These are phyloP conservation scores for Schizaphis graminum DNA, from an alignment of 2,888 invertebrate species.

Conservation along the genomic window DNA sequence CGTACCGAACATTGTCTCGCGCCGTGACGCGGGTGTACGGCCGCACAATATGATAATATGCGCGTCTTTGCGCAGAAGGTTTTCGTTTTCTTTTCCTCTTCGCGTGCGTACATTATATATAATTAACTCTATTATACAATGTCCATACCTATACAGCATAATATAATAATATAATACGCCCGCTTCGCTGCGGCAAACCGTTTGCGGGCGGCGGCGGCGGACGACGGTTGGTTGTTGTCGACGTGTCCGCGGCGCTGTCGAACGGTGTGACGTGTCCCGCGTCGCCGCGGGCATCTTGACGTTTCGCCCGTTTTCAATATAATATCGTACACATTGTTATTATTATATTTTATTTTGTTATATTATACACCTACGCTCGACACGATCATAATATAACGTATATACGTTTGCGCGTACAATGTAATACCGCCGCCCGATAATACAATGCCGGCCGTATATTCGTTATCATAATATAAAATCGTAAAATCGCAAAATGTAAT, in stretches of 20 bases:
- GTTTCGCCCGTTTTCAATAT: neutral
- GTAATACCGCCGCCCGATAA: neutral
- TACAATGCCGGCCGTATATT: neutral
- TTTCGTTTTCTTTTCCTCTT: conserved; percentile 6
- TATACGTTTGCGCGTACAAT: neutral
- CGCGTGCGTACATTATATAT: neutral
- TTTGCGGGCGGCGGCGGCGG: conserved; percentile 15
- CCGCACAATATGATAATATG: neutral
- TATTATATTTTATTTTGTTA: neutral
- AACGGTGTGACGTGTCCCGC: neutral
- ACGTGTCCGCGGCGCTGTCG: conserved; percentile 15
- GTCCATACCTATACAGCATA: neutral
- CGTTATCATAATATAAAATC: neutral
- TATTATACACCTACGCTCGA: neutral
- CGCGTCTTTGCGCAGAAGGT: neutral
- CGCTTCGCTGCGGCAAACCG: neutral
- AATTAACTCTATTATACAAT: conserved; percentile 14
- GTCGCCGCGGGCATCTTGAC: neutral
- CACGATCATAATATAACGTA: neutral
- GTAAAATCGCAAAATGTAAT: neutral
- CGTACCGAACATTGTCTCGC: neutral
- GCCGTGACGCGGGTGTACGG: neutral
- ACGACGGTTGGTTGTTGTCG: neutral
- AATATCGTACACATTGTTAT: neutral
- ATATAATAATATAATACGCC: neutral